These are phyloP conservation scores for Chitala chitala DNA, from an alignment of 2,113 vertebrate species.

Conservation along the genomic window DNA sequence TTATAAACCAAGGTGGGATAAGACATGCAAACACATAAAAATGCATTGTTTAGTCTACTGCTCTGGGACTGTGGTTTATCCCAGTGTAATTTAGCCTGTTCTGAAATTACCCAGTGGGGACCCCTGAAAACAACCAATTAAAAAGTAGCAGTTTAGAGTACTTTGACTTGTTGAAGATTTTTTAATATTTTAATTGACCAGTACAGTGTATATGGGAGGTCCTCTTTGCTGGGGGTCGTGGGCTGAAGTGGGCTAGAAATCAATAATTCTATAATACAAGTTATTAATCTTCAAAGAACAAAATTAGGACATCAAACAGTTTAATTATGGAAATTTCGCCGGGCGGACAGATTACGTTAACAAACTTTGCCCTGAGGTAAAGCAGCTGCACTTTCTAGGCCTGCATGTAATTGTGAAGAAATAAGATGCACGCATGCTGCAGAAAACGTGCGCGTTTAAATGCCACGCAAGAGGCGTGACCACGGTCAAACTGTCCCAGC, in stretches of 20 bases:
- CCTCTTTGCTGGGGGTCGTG: too few species aligned
- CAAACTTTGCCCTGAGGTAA: neutral
- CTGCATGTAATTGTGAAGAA: neutral
- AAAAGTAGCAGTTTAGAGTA: too few species aligned
- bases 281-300: conserved; percentile 4
- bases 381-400: neutral
- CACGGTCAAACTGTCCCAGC: neutral
- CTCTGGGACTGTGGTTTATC: too few species aligned
- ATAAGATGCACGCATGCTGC: neutral
- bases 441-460: neutral
- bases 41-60: neutral
- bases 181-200: too few species aligned
- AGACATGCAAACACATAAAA: neutral
- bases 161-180: too few species aligned
- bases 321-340: conserved; percentile 9
- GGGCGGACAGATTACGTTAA: neutral
- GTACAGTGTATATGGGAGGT: too few species aligned
- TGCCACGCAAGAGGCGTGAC: too few species aligned
- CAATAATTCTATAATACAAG: neutral
- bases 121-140: too few species aligned
- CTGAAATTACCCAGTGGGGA: too few species aligned
- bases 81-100: too few species aligned
- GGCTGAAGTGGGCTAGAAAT: too few species aligned
- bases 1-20: too few species aligned
- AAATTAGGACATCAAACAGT: neutral